Evolutionary conservation across 1,140 invertebrate species (phyloP).

Genomic region (Nephila pilipes): DNA sequence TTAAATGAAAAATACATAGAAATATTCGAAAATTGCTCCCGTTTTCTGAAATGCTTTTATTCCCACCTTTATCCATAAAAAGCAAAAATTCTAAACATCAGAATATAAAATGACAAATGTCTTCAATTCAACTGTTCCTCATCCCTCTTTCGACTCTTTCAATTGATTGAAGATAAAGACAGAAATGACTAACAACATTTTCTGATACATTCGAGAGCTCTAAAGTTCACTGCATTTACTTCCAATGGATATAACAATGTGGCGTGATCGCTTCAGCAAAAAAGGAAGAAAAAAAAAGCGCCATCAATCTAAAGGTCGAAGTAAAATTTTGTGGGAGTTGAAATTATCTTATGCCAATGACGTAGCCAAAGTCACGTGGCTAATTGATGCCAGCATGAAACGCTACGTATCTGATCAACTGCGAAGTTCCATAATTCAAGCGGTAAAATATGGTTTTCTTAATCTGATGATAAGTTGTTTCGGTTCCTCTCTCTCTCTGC

Average conservation of each 20-base stretch:
- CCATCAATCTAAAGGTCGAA: constrained; percentile 48
- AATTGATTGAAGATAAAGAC: not conserved
- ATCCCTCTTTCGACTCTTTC: not conserved
- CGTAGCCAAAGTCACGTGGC: constrained; percentile 36
- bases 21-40: not conserved
- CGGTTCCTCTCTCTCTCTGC: constrained; percentile 48
- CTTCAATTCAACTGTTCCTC: not conserved
- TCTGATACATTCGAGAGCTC: not conserved
- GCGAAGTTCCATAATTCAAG: constrained; percentile 67
- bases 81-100: not conserved
- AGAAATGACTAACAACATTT: not conserved
- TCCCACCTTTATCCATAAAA: not conserved
- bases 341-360: constrained; percentile 56
- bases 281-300: not conserved
- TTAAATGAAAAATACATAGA: too few species aligned
- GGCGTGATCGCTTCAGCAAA: not conserved
- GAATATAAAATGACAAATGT: not conserved
- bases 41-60: not conserved
- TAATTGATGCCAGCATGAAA: constrained; percentile 58
- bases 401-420: constrained; percentile 51
- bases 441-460: constrained; percentile 70
- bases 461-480: constrained; percentile 63
- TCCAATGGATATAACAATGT: constrained; percentile 14
- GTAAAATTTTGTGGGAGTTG: constrained; percentile 43
- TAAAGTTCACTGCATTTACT: constrained; percentile 30